Evolutionary conservation across 2,888 invertebrate species (phyloP).

Genomic region (Lepetodrilus schrolli): DNA sequence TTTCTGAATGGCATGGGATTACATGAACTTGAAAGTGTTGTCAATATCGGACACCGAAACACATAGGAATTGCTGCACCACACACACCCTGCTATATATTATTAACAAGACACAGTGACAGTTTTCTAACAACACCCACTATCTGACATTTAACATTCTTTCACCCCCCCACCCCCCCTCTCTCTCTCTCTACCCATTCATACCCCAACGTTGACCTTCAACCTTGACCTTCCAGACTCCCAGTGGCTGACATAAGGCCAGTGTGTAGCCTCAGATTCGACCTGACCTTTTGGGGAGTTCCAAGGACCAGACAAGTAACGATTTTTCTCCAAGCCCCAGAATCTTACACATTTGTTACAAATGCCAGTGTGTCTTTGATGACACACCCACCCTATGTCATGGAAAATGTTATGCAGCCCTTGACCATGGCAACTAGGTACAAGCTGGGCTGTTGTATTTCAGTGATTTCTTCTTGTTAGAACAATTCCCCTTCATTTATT

Average conservation of each 20-base stretch:
- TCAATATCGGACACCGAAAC: too few relatives aligned
- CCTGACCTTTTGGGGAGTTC: background rate
- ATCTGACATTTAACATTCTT: background rate
- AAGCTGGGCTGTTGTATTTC: background rate
- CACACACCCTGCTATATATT: background rate
- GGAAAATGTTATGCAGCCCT: background rate
- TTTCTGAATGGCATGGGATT: background rate
- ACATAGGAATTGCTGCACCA: background rate
- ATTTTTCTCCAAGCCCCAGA: background rate
- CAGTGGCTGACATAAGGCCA: too few relatives aligned
- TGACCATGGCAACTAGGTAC: background rate
- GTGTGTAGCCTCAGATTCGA: background rate
- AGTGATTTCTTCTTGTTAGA: too few relatives aligned
- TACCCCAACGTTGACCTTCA: background rate
- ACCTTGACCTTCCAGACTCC: background rate
- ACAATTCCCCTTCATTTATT: too few relatives aligned
- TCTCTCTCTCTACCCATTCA: background rate
- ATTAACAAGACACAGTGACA: background rate
- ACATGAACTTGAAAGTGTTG: too few relatives aligned
- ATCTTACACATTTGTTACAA: background rate
- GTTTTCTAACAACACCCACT: background rate
- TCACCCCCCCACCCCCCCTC: background rate
- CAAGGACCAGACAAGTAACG: background rate
- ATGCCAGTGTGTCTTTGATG: background rate
- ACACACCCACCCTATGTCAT: background rate